Evolutionary conservation across 2,888 invertebrate species (phyloP), one percentile per base, ranked within the genome.

Genomic region (Ptilodon capucinus): DNA sequence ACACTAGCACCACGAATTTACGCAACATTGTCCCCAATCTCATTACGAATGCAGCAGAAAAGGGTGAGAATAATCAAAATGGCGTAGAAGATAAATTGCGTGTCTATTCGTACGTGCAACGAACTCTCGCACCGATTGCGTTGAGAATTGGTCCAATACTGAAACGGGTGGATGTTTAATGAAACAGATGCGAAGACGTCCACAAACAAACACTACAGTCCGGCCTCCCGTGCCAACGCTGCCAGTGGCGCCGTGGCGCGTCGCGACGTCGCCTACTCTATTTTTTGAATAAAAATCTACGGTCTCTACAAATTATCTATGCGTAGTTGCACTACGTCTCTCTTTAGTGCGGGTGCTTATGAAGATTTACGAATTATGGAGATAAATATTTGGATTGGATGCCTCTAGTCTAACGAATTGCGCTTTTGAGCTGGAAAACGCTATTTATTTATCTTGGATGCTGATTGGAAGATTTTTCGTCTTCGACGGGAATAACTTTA

Each of bases 161-260:
- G 88, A 88, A 83, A 70, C 76, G 74, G 63, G 64, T 78, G 82
- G 81, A 81, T 86, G 84, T 87, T 86, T 86, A 79, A 81, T 78
- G 79, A 82, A 86, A 85, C 89, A 84, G 86, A 86, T 83, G 84
- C 73, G 84, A 83, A 87, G 87, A 87, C 77, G 80, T 79, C 77
- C 81, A 76, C 83, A 83, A 86, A 86, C 89, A 88, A 84, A 84
- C 77, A 81, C 64, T 64, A 66, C 61, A 71, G 54, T 46, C 50
- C 64, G 61, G 65, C 74, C 75, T 76, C 76, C 76, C 73, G 85
- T 87, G 89, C 90, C 89, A 90, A 85, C 76, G 73, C 49, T 61
- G 73, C 71, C 72, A 61, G 82, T 81, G 84, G 86, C 86, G 86
- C 82, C 81, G 71, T 75, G 75, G 48, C 64, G 72, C 79, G 76